phyloP scores from a whole-genome alignment of 2,797 vertebrate species.

The Dryobates pubescens region DNA sequence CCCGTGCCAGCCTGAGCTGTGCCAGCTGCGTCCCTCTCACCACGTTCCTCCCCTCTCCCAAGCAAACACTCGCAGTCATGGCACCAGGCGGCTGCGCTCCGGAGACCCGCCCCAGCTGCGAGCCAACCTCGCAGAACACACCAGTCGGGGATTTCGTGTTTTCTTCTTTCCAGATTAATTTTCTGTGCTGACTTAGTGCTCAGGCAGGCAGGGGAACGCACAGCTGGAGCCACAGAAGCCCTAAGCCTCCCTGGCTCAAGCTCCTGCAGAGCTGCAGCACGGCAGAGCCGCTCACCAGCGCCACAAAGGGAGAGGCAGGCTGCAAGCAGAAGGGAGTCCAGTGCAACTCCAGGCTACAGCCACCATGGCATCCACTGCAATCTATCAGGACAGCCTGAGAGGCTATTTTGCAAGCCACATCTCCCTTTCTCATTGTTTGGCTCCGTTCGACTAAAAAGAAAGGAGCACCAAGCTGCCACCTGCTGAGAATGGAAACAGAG shows the following conservation, averaged over 20 bases:
- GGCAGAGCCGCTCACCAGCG: background rate
- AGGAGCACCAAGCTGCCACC: background rate
- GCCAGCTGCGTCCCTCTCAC: background rate
- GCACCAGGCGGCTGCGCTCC: background rate
- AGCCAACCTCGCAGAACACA: background rate
- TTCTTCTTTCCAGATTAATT: background rate
- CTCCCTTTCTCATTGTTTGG: background rate
- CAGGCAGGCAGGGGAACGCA: accelerated
- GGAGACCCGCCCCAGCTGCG: background rate
- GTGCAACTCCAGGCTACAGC: background rate
- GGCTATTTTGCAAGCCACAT: background rate
- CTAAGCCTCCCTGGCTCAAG: background rate
- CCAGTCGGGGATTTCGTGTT: too few species aligned
- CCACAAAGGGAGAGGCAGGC: accelerated
- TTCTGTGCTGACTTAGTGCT: background rate
- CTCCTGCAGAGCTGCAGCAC: background rate
- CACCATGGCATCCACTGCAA: background rate
- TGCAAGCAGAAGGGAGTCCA: accelerated
- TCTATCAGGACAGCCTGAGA: background rate
- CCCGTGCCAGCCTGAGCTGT: background rate
- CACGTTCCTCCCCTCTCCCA: background rate
- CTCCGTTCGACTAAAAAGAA: background rate
- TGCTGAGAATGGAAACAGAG: background rate
- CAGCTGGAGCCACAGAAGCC: background rate
- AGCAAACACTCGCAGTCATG: background rate